phyloP scores from a whole-genome alignment of 2,113 vertebrate genomes.

The Nannospalax galili region DNA sequence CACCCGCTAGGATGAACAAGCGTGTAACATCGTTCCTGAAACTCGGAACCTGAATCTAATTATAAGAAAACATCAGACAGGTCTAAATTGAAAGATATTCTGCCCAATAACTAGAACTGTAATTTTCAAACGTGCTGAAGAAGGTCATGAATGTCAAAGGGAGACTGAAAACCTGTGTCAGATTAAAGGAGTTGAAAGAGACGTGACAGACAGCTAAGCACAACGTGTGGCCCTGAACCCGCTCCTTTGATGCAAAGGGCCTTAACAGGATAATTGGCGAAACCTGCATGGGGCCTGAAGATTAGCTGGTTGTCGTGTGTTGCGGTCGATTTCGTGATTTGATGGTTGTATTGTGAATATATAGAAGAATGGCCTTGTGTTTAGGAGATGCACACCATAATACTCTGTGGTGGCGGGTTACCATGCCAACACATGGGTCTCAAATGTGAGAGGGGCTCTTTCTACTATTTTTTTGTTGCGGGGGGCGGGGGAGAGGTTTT shows the following conservation, averaged over 20 bases:
- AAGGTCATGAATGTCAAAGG: neutral
- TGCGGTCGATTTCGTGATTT: neutral
- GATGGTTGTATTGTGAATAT: neutral
- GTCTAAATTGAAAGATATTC: neutral
- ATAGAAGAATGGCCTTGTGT: neutral
- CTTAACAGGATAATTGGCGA: neutral
- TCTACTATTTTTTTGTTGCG: neutral
- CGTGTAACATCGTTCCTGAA: neutral
- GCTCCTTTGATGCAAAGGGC: conserved; percentile 3
- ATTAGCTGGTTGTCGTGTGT: neutral
- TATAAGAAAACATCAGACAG: neutral
- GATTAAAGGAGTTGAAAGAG: conserved; percentile 4
- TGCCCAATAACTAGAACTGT: neutral
- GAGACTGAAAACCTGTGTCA: conserved; percentile 2
- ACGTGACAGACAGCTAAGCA: neutral
- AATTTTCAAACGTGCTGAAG: neutral
- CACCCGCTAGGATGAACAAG: neutral
- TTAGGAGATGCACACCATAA: neutral
- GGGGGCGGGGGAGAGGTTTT: neutral
- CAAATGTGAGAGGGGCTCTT: neutral
- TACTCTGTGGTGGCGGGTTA: neutral
- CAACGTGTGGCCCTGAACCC: neutral
- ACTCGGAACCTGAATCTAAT: conserved; percentile 6
- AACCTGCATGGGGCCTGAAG: neutral
- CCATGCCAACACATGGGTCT: neutral